Evolutionary conservation across 2,888 invertebrate species (phyloP).

Genomic region (Pammene fasciana): DNA sequence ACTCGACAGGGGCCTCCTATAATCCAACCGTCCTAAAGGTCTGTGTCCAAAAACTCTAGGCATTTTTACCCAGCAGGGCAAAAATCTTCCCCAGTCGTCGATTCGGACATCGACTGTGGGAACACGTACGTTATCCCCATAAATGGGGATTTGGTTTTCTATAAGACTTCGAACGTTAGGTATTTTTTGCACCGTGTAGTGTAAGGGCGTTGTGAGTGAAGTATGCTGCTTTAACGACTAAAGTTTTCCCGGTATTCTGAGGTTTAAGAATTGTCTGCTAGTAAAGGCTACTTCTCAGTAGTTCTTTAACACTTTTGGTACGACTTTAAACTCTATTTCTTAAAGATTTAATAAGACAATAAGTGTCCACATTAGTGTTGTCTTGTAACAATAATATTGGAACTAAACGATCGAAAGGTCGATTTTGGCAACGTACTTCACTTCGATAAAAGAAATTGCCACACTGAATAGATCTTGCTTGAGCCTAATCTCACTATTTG

Average conservation of each 20-base stretch:
- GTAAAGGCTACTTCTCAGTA: background rate
- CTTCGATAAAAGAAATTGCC: slow-evolving; percentile 5
- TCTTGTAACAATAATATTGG: too few relatives aligned
- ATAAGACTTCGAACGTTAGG: slow-evolving; percentile 40
- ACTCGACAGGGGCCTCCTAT: slow-evolving; percentile 75
- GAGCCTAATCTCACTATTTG: slow-evolving; percentile 43
- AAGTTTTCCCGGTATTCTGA: too few relatives aligned
- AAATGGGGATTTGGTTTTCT: slow-evolving; percentile 73
- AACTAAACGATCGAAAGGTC: too few relatives aligned
- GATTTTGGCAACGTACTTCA: slow-evolving; percentile 6
- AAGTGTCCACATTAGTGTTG: too few relatives aligned
- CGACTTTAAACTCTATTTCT: background rate
- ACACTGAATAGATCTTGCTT: slow-evolving; percentile 37
- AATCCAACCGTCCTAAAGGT: slow-evolving; percentile 65
- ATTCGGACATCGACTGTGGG: slow-evolving; percentile 55
- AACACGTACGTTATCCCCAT: slow-evolving; percentile 76
- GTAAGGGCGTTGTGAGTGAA: slow-evolving; percentile 9
- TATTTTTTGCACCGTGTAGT: slow-evolving; percentile 43
- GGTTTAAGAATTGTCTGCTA: too few relatives aligned
- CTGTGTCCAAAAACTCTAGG: slow-evolving; percentile 36
- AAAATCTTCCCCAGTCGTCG: slow-evolving; percentile 5
- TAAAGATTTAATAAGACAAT: too few relatives aligned
- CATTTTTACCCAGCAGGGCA: slow-evolving; percentile 10
- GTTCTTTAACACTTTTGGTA: background rate
- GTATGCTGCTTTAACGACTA: background rate